A percentile compares a stretch with the other conserved stretches of the same genome.
These are phyloP conservation scores for Drosophila pachea DNA, from an alignment of 1,140 invertebrate genomes.

Conservation along the genomic window DNA sequence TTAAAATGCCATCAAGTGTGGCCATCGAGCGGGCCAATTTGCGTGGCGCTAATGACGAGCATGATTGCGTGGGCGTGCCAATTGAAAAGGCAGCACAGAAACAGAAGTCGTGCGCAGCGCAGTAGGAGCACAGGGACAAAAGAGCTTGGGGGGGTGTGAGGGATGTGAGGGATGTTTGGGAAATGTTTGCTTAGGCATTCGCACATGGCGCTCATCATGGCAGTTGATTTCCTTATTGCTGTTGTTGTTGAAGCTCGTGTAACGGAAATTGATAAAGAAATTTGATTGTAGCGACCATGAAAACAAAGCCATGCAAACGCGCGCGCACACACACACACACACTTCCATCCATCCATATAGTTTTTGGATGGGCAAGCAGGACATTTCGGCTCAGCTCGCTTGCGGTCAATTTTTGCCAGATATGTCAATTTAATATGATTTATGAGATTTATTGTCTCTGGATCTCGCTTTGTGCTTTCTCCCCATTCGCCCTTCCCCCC, in stretches of 20 bases:
- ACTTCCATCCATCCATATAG: slow-evolving; percentile 14
- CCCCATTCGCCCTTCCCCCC: not conserved
- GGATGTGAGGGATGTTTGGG: slow-evolving; percentile 6
- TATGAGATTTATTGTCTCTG: slow-evolving; percentile 75
- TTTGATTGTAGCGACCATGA: slow-evolving; percentile 56
- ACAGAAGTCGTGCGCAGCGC: not conserved
- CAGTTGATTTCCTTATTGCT: slow-evolving; percentile 13
- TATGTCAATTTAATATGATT: slow-evolving; percentile 78
- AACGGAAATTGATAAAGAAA: slow-evolving; percentile 75
- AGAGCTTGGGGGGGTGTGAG: slow-evolving; percentile 12
- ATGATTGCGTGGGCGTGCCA: slow-evolving; percentile 32
- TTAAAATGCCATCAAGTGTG: slow-evolving; percentile 36
- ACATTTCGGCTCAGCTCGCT: slow-evolving; percentile 31
- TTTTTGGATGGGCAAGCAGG: not conserved
- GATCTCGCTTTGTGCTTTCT: slow-evolving; percentile 23
- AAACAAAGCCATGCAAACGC: slow-evolving; percentile 28
- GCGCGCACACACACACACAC: slow-evolving; percentile 10
- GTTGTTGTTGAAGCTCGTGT: slow-evolving; percentile 40
- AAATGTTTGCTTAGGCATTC: slow-evolving; percentile 68
- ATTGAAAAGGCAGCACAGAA: slow-evolving; percentile 7
- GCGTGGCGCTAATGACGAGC: slow-evolving; percentile 25
- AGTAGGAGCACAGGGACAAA: slow-evolving; percentile 5
- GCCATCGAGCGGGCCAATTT: slow-evolving; percentile 27
- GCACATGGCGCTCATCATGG: slow-evolving; percentile 36
- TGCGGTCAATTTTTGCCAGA: slow-evolving; percentile 74